These are phyloP conservation scores for Narcine bancroftii DNA, from an alignment of 2,113 vertebrate species.

Conservation along the genomic window DNA sequence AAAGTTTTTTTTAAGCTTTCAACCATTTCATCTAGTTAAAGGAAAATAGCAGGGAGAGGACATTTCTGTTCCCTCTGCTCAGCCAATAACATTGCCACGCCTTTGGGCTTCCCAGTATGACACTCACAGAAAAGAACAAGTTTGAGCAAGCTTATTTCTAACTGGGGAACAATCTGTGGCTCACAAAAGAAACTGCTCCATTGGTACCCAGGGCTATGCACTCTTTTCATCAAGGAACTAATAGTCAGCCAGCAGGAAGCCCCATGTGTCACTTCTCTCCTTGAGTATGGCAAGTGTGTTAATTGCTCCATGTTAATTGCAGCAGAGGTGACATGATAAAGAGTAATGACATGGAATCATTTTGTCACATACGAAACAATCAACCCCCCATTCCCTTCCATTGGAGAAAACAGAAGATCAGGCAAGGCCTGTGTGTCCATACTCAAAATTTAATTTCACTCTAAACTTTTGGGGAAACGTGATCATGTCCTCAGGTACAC, in stretches of 20 bases:
- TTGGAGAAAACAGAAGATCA: no score
- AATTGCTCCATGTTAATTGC: background rate
- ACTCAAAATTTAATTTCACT: background rate
- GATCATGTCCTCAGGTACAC: no score
- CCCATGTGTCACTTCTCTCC: background rate
- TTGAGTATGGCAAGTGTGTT: background rate
- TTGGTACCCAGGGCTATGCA: background rate
- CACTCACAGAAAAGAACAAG: background rate
- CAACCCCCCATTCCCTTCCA: background rate
- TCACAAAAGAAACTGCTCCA: background rate
- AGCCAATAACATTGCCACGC: background rate
- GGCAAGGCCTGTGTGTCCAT: no score
- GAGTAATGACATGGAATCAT: background rate
- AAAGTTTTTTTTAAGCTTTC: background rate
- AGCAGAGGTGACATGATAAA: background rate
- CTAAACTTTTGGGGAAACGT: background rate
- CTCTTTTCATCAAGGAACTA: background rate
- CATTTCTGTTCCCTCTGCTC: background rate
- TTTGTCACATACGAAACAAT: background rate
- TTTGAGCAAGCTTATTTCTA: background rate
- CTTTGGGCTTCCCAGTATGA: no score
- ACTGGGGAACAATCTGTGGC: background rate
- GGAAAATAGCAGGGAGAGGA: background rate
- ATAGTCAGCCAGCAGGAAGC: background rate
- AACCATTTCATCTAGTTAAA: background rate